Evolutionary conservation across 2,888 invertebrate species (phyloP).

Genomic region (Melanotus villosus): DNA sequence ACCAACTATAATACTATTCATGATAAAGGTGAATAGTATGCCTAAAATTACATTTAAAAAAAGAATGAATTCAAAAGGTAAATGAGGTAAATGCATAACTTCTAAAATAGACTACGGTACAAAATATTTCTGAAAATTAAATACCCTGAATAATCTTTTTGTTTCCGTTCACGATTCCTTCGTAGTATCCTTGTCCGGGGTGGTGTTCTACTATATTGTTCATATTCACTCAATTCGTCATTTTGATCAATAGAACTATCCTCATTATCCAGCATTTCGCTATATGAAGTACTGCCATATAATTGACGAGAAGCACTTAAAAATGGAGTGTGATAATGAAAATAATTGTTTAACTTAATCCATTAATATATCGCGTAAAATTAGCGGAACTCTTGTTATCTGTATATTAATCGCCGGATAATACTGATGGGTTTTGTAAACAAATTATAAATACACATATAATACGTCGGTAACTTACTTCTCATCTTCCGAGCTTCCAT

Average conservation of each 20-base stretch:
- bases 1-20: no score
- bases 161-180: constrained; percentile 69
- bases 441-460: no score
- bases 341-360: constrained; percentile 21
- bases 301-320: constrained; percentile 41
- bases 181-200: constrained; percentile 79
- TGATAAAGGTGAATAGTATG: no score
- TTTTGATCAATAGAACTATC: constrained; percentile 44
- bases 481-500: constrained; percentile 30
- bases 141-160: constrained; percentile 72
- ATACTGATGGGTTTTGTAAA: constrained; percentile 14
- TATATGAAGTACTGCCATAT: constrained; percentile 33
- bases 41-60: no score
- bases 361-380: constrained; percentile 10
- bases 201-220: constrained; percentile 83
- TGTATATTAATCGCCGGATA: constrained; percentile 6
- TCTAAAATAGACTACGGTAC: no score
- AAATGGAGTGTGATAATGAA: constrained; percentile 38
- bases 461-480: constrained; percentile 38
- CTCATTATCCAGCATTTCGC: constrained; percentile 39
- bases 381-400: constrained; percentile 19
- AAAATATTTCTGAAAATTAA: neutral
- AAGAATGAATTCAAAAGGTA: no score
- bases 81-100: no score
- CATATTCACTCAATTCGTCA: constrained; percentile 69